phyloP scores from a whole-genome alignment of 2,797 vertebrate genomes.

The Poecilia picta region DNA sequence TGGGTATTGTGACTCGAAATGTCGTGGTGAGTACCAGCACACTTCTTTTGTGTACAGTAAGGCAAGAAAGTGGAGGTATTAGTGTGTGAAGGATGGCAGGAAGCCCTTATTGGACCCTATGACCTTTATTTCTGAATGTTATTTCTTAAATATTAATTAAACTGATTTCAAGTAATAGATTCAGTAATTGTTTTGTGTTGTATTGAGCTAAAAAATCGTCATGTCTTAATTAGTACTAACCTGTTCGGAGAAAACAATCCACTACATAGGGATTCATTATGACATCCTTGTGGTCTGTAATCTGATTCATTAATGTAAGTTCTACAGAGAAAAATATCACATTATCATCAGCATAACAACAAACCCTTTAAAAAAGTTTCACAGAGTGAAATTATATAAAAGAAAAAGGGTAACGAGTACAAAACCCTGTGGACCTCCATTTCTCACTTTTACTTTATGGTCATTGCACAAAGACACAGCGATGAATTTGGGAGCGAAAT shows the following conservation, averaged over 20 bases:
- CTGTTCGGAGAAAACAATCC: no score
- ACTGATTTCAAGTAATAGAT: not conserved
- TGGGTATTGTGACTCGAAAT: slow-evolving; percentile 61
- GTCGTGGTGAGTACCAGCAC: slow-evolving; percentile 66
- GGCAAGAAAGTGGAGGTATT: slow-evolving; percentile 55
- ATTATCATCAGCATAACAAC: not conserved
- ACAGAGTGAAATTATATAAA: not conserved
- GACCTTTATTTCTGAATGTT: not conserved
- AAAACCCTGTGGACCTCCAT: not conserved
- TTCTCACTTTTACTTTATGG: not conserved
- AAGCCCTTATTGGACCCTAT: slow-evolving; percentile 10
- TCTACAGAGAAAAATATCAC: no score
- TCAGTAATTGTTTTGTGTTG: not conserved
- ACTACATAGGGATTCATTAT: no score
- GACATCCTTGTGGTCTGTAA: no score
- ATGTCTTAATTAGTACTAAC: not conserved
- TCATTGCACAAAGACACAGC: no score
- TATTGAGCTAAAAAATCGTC: not conserved
- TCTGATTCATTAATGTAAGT: no score
- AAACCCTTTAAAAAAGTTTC: not conserved
- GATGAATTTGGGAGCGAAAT: no score
- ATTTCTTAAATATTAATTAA: not conserved
- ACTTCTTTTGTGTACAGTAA: slow-evolving; percentile 71
- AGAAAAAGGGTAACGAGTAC: not conserved
- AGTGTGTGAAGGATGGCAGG: slow-evolving; percentile 20